phyloP scores from a whole-genome alignment of 2,113 vertebrate species.

The Greenwoodochromis staneri region DNA sequence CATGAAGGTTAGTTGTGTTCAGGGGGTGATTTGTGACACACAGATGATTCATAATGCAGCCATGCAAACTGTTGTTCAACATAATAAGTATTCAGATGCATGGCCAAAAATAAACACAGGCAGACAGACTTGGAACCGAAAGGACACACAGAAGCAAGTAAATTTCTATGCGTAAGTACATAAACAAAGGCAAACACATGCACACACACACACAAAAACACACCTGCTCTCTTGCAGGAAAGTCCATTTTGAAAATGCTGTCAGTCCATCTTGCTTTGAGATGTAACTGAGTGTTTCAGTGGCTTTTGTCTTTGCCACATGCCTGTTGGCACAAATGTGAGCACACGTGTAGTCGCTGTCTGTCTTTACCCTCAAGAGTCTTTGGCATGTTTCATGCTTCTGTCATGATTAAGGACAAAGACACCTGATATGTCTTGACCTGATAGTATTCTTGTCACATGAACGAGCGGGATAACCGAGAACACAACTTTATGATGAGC shows the following conservation, averaged over 20 bases:
- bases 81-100: background rate
- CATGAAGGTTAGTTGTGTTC: constrained; percentile 51
- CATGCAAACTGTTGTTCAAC: constrained; percentile 34
- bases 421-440: background rate
- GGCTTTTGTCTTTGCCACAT: constrained; percentile 29
- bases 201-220: background rate
- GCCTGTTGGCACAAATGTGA: constrained; percentile 18
- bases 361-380: constrained; percentile 29
- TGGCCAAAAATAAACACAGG: constrained; percentile 4
- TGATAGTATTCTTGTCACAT: background rate
- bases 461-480: background rate
- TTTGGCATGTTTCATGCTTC: background rate
- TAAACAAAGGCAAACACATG: background rate
- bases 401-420: constrained; percentile 1
- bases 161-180: background rate
- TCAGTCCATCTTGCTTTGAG: constrained; percentile 1
- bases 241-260: background rate
- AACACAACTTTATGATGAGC: background rate
- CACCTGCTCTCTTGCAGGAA: background rate
- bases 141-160: background rate
- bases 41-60: constrained; percentile 49
- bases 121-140: background rate
- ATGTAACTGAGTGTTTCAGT: constrained; percentile 12
- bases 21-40: constrained; percentile 40
- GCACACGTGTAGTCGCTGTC: background rate